phyloP scores from a whole-genome alignment of 2,113 vertebrate species.

The Piprites chloris region DNA sequence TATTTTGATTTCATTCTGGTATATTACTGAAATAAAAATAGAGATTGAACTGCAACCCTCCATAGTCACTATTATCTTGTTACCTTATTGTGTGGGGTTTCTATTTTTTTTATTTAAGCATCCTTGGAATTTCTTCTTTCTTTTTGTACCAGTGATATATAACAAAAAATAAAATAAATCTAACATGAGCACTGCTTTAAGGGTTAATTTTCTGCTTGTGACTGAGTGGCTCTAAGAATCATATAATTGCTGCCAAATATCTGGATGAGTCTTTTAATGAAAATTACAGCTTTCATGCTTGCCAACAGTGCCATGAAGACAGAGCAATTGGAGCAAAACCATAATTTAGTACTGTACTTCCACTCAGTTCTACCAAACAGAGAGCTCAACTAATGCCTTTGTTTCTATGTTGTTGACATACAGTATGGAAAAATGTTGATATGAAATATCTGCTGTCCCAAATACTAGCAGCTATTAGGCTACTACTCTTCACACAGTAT shows the following conservation, averaged over 20 bases:
- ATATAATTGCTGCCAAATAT: slow-evolving; percentile 52
- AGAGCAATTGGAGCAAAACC: slow-evolving; percentile 11
- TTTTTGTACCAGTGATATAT: not conserved
- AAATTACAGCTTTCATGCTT: slow-evolving; percentile 68
- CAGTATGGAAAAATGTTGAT: not conserved
- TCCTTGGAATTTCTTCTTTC: not conserved
- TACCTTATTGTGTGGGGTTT: not conserved
- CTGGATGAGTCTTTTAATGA: slow-evolving; percentile 60
- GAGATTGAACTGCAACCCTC: not conserved
- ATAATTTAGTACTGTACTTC: slow-evolving; percentile 16
- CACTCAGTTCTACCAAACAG: not conserved
- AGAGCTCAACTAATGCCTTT: not conserved
- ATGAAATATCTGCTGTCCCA: not conserved
- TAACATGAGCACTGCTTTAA: slow-evolving; percentile 7
- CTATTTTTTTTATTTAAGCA: not conserved
- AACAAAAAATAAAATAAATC: slow-evolving; percentile 33
- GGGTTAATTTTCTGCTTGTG: slow-evolving; percentile 56
- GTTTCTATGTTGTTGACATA: not conserved
- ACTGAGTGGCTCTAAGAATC: slow-evolving; percentile 38
- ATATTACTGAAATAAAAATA: not conserved
- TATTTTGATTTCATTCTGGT: not conserved
- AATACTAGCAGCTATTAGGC: not conserved
- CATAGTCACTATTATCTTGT: not conserved
- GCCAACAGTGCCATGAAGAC: slow-evolving; percentile 1
- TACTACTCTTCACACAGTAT: not conserved